A percentile compares a stretch with the other conserved stretches of the same genome.
Evolutionary conservation across 2,888 invertebrate genomes (phyloP).

Genomic region (Eurytoma californica): DNA sequence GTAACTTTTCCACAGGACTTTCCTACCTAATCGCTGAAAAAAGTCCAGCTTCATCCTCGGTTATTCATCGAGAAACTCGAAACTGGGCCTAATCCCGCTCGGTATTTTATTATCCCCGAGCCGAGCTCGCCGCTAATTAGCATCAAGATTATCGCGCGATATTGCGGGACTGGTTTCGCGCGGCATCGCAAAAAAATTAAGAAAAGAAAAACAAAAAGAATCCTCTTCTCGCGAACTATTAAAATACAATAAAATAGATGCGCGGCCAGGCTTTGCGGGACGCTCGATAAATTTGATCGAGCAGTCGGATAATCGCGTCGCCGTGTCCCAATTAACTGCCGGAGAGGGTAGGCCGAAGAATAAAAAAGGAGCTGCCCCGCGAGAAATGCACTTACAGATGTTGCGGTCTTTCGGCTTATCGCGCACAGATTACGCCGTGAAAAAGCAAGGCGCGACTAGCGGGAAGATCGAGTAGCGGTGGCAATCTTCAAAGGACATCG

Average conservation of each 20-base stretch:
- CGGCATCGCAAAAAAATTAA: background rate
- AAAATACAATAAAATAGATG: conserved; percentile 34
- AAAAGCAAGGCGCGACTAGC: conserved; percentile 28
- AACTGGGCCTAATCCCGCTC: too few relatives aligned
- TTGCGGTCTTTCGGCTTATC: background rate
- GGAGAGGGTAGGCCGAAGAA: conserved; percentile 16
- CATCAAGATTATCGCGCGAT: conserved; percentile 12
- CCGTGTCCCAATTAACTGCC: conserved; percentile 40
- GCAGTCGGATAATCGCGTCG: conserved; percentile 19
- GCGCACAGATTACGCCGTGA: background rate
- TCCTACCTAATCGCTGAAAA: too few relatives aligned
- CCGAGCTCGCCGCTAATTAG: background rate
- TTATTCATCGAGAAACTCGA: background rate
- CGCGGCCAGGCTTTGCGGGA: conserved; percentile 5
- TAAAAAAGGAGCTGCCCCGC: background rate
- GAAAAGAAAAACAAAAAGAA: background rate
- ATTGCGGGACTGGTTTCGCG: conserved; percentile 24
- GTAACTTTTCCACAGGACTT: too few relatives aligned
- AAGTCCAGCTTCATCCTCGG: background rate
- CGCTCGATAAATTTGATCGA: conserved; percentile 47
- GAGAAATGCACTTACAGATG: conserved; percentile 31
- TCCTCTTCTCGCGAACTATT: background rate
- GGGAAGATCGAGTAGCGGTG: conserved; percentile 40
- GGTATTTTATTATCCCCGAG: too few relatives aligned
- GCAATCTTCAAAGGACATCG: conserved; percentile 47